Evolutionary conservation across 2,797 vertebrate genomes (phyloP).

Genomic region (Galagoides demidoff): DNA sequence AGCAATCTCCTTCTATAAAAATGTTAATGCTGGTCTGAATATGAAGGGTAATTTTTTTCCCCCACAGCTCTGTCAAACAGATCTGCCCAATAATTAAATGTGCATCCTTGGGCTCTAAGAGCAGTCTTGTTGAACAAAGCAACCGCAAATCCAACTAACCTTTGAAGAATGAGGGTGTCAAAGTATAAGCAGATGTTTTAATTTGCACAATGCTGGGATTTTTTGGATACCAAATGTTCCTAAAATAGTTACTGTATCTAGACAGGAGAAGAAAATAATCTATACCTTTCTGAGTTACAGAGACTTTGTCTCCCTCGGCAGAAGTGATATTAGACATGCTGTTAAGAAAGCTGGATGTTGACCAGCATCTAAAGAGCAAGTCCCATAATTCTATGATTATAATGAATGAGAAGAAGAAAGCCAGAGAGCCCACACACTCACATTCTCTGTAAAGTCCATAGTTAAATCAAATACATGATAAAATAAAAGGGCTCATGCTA

Average conservation of each 20-base stretch:
- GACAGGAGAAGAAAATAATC: constrained; percentile 68
- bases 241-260: constrained; percentile 76
- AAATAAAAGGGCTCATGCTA: constrained; percentile 44
- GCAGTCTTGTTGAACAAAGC: constrained; percentile 78
- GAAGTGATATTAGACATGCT: not conserved
- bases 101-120: constrained; percentile 67
- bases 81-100: constrained; percentile 79
- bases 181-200: constrained; percentile 78
- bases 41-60: constrained; percentile 75
- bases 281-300: constrained; percentile 12
- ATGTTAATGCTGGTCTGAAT: constrained; percentile 72
- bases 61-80: constrained; percentile 68
- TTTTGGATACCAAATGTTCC: constrained; percentile 77
- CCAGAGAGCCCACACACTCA: not conserved
- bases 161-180: constrained; percentile 79
- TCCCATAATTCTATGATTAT: constrained; percentile 13
- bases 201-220: constrained; percentile 78
- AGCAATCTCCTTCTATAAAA: constrained; percentile 77
- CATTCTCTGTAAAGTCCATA: not conserved
- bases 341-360: constrained; percentile 49
- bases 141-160: constrained; percentile 68
- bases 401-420: not conserved
- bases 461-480: constrained; percentile 28
- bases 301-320: not conserved
- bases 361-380: constrained; percentile 38